phyloP scores from a whole-genome alignment of 2,797 vertebrate species.

The Perodicticus potto region DNA sequence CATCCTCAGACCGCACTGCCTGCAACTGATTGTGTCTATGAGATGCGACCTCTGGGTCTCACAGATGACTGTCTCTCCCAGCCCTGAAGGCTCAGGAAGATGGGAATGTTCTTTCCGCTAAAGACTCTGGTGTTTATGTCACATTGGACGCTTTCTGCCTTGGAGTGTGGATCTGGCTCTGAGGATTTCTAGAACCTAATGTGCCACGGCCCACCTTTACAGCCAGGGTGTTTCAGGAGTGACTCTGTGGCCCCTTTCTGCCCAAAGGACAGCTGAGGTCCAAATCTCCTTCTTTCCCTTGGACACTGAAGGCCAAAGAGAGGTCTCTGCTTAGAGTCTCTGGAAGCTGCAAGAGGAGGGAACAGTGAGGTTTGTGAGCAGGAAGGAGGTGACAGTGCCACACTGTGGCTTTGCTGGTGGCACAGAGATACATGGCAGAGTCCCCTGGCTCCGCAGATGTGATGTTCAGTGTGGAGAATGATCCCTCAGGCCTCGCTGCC shows the following conservation, averaged over 20 bases:
- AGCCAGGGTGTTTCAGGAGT: too few species aligned
- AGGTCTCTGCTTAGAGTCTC: background rate
- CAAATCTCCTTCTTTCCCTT: background rate
- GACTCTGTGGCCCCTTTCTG: background rate
- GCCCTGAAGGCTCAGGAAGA: background rate
- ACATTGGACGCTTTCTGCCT: background rate
- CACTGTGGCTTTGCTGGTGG: background rate
- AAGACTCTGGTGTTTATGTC: background rate
- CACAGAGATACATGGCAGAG: background rate
- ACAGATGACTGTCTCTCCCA: accelerated
- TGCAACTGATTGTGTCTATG: accelerated
- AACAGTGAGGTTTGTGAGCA: background rate
- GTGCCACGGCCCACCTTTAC: background rate
- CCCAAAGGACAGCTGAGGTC: background rate
- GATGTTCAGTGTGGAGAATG: background rate
- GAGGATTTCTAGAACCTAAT: background rate
- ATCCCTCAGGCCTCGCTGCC: background rate
- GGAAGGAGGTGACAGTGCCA: background rate
- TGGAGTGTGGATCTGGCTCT: accelerated
- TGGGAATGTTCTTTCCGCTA: background rate
- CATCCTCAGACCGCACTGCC: accelerated
- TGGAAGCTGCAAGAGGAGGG: background rate
- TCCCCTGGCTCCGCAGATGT: background rate
- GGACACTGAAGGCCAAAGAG: background rate
- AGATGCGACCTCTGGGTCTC: background rate